Evolutionary conservation across 2,888 invertebrate genomes (phyloP).

Genomic region (Agrenia bidenticulata): DNA sequence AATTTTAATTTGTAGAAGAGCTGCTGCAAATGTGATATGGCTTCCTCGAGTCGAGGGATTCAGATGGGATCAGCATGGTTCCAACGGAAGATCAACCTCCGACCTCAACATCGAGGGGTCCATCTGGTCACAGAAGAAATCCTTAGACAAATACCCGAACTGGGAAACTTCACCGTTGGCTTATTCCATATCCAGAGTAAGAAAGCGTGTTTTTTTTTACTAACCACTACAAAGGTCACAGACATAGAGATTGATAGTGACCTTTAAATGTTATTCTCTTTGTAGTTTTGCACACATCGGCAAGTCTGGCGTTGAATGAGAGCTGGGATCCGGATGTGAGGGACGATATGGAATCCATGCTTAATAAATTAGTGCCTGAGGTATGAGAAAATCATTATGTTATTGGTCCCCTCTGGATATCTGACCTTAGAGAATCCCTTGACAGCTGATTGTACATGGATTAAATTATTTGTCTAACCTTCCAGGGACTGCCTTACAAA

Average conservation of each 20-base stretch:
- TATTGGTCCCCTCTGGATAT: no score
- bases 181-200: slow-evolving; percentile 94
- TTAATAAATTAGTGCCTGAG: slow-evolving; percentile 97
- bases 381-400: slow-evolving; percentile 54
- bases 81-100: slow-evolving; percentile 93
- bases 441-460: background rate
- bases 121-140: slow-evolving; percentile 97
- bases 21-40: slow-evolving; percentile 64
- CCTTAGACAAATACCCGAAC: slow-evolving; percentile 88
- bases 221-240: background rate
- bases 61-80: slow-evolving; percentile 97
- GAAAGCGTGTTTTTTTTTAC: no score
- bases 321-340: slow-evolving; percentile 88
- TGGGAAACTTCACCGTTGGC: slow-evolving; percentile 91
- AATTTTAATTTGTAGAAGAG: slow-evolving; percentile 31
- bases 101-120: slow-evolving; percentile 94
- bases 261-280: slow-evolving; percentile 54
- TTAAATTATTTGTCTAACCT: slow-evolving; percentile 9
- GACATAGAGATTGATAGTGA: background rate
- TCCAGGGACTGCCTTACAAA: slow-evolving; percentile 81
- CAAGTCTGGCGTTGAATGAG: slow-evolving; percentile 94
- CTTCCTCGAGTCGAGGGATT: slow-evolving; percentile 80
- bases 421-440: no score
- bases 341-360: slow-evolving; percentile 99
- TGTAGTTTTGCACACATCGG: slow-evolving; percentile 94